phyloP scores from a whole-genome alignment of 2,888 invertebrate species.

The Noctua janthina region DNA sequence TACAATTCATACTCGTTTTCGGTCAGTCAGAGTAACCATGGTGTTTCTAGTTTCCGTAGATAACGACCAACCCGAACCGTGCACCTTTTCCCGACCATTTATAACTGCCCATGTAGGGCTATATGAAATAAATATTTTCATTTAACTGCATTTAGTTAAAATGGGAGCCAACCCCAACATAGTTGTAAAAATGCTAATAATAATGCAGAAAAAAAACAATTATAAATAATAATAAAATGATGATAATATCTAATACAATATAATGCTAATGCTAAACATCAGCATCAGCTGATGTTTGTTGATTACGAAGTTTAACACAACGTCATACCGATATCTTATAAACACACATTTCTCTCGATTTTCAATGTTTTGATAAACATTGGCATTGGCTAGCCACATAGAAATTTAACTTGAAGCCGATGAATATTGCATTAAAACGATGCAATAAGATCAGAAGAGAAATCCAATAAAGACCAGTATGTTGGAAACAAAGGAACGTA shows the following conservation, averaged over 20 bases:
- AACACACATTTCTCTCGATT: background rate
- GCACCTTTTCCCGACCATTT: too few relatives aligned
- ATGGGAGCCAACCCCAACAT: background rate
- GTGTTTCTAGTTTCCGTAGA: too few relatives aligned
- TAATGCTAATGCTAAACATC: too few relatives aligned
- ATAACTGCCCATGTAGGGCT: too few relatives aligned
- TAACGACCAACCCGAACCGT: too few relatives aligned
- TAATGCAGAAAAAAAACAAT: too few relatives aligned
- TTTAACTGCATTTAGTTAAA: background rate
- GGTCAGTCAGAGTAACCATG: too few relatives aligned
- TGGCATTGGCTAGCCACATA: background rate
- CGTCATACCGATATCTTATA: background rate
- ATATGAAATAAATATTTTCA: too few relatives aligned
- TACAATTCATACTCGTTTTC: background rate
- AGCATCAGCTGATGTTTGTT: too few relatives aligned
- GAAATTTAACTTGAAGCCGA: slow-evolving; percentile 25
- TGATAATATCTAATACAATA: too few relatives aligned
- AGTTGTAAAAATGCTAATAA: background rate
- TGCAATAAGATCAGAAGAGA: slow-evolving; percentile 57
- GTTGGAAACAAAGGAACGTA: slow-evolving; percentile 69
- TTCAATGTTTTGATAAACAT: slow-evolving; percentile 13
- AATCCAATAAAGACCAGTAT: slow-evolving; percentile 68
- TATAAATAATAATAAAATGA: too few relatives aligned
- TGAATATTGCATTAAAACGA: slow-evolving; percentile 65
- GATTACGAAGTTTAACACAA: background rate